A percentile compares a stretch with the other conserved stretches of the same genome.
Conservation (phyloP, 2,888 invertebrate species). For the Hermaeophaga mercurialis region DNA sequence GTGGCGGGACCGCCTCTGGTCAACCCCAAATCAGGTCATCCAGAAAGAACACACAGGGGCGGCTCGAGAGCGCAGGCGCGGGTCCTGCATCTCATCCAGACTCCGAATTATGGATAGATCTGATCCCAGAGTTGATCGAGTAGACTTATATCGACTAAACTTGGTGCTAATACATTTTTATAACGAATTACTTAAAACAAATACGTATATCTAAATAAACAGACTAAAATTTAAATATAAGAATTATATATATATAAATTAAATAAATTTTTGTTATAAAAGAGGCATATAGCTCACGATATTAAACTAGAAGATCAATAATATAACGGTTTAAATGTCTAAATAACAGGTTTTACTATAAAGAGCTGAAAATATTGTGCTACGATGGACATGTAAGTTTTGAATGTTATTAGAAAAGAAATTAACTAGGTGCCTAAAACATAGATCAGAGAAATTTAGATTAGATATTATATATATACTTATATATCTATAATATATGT, state of each 20-base stretch:
- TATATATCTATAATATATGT: conserved; percentile 2
- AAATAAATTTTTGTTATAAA: conserved; percentile 3
- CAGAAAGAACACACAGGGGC: conserved; percentile 11
- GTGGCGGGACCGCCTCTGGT: not conserved
- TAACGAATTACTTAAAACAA: conserved; percentile 16
- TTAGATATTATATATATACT: conserved; percentile 6
- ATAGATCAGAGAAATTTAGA: conserved; percentile 10
- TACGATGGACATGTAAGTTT: conserved; percentile 24
- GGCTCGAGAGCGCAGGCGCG: conserved; percentile 41
- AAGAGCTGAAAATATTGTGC: conserved; percentile 15
- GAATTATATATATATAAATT: not conserved
- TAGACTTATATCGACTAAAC: conserved; percentile 21
- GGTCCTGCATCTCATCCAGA: conserved; percentile 48
- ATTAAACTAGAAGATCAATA: conserved; percentile 4
- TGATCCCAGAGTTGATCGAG: conserved; percentile 48
- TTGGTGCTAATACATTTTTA: conserved; percentile 23
- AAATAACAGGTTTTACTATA: not conserved
- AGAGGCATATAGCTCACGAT: not conserved
- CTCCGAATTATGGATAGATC: conserved; percentile 48
- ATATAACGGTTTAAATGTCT: conserved; percentile 2
- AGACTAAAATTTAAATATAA: conserved; percentile 17
- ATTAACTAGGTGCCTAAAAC: conserved; percentile 22
- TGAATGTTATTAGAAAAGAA: conserved; percentile 17
- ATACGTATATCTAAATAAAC: conserved; percentile 7
- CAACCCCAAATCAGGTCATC: conserved; percentile 23